A percentile compares a stretch with the other conserved stretches of the same genome.
phyloP scores from a whole-genome alignment of 2,888 invertebrate species.

The Microctonus brassicae region DNA sequence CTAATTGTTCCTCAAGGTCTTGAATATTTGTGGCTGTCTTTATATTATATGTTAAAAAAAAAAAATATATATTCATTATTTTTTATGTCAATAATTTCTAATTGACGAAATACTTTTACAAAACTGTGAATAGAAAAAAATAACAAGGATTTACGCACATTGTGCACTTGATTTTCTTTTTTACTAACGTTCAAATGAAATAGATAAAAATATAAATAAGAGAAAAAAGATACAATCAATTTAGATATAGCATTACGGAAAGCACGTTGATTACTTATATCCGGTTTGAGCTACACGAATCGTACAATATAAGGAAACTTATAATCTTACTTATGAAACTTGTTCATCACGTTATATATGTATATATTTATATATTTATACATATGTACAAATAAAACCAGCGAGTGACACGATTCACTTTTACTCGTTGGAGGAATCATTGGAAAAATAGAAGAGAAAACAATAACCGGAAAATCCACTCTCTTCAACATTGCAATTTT shows the following conservation, averaged over 20 bases:
- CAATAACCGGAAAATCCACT: not conserved
- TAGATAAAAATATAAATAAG: not conserved
- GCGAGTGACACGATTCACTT: slow-evolving; percentile 25
- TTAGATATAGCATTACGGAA: not conserved
- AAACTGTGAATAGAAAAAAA: not conserved
- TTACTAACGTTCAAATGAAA: not conserved
- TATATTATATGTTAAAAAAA: not conserved
- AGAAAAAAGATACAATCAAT: not conserved
- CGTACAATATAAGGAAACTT: slow-evolving; percentile 26
- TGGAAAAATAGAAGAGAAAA: not conserved
- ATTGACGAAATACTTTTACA: not conserved
- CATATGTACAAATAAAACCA: no score
- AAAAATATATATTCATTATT: not conserved
- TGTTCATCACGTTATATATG: slow-evolving; percentile 19
- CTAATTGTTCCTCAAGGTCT: not conserved
- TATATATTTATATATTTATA: not conserved
- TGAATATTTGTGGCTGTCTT: not conserved
- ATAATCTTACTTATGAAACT: no score
- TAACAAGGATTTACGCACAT: not conserved
- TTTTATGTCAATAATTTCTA: not conserved
- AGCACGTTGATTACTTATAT: slow-evolving; percentile 10
- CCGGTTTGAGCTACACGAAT: slow-evolving; percentile 6
- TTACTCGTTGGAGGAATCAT: slow-evolving; percentile 24
- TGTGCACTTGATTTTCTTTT: not conserved
- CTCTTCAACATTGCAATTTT: not conserved